Percentiles rank a stretch among this genome's conserved stretches.
Evolutionary conservation across 2,888 invertebrate genomes (phyloP).

Genomic region (Thyatira batis): DNA sequence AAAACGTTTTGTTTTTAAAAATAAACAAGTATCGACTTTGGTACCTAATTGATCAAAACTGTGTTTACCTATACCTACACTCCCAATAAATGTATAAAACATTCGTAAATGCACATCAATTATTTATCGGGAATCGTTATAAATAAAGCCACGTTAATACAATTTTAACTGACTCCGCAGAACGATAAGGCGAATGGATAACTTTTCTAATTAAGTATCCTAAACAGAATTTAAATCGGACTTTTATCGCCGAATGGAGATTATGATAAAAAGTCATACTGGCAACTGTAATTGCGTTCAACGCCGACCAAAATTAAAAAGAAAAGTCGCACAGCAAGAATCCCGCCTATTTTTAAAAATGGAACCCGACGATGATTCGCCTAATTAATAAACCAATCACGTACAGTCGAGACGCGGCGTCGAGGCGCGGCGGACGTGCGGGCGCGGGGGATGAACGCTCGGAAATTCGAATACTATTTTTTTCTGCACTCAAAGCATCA

Average conservation of each 20-base stretch:
- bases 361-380: constrained; percentile 77
- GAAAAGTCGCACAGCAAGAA: constrained; percentile 78
- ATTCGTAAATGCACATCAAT: background rate
- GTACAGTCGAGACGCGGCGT: constrained; percentile 81
- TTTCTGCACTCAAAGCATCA: constrained; percentile 75
- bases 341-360: constrained; percentile 83
- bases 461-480: constrained; percentile 80
- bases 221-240: constrained; percentile 52
- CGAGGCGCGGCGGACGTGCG: constrained; percentile 80
- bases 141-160: constrained; percentile 13
- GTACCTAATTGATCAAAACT: too few relatives aligned
- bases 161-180: constrained; percentile 36
- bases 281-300: constrained; percentile 78
- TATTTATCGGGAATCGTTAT: background rate
- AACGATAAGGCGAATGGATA: constrained; percentile 38
- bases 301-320: constrained; percentile 79
- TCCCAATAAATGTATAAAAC: background rate
- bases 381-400: constrained; percentile 83
- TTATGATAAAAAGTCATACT: constrained; percentile 71
- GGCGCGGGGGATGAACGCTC: constrained; percentile 79
- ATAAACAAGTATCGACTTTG: too few relatives aligned
- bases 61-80: too few relatives aligned
- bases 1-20: background rate
- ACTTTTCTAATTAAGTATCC: constrained; percentile 56
- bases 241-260: constrained; percentile 59